These are phyloP conservation scores for Paramormyrops kingsleyae DNA, from an alignment of 2,113 vertebrate species.

Conservation along the genomic window DNA sequence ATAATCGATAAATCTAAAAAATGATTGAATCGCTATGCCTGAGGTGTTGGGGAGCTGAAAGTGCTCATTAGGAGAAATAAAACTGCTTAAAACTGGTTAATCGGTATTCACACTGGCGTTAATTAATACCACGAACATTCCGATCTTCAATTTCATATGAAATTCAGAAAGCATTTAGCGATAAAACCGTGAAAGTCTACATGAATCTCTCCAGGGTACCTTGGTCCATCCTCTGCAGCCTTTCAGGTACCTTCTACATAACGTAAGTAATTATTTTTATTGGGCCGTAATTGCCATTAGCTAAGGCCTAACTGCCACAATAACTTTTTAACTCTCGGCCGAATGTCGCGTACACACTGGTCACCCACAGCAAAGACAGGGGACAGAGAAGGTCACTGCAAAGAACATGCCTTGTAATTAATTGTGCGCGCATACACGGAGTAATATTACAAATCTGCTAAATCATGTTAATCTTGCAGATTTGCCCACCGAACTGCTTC, in stretches of 20 bases:
- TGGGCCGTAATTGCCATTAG: background rate
- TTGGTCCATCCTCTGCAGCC: background rate
- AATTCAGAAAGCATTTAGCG: background rate
- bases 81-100: background rate
- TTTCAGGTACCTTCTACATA: background rate
- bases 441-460: background rate
- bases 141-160: background rate
- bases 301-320: background rate
- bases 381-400: background rate
- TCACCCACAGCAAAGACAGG: background rate
- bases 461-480: background rate
- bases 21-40: background rate
- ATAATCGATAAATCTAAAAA: background rate
- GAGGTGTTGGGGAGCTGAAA: background rate
- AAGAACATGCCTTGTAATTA: background rate
- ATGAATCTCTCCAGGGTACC: background rate
- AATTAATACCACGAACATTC: slow-evolving; percentile 4
- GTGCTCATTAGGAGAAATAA: background rate
- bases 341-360: background rate
- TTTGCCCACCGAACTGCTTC: background rate
- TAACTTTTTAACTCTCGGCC: background rate
- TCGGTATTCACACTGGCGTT: background rate
- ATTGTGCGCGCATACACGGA: background rate
- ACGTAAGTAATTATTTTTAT: background rate
- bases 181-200: background rate